Conservation (phyloP, 1,140 invertebrate species). For the Ruditapes philippinarum region DNA sequence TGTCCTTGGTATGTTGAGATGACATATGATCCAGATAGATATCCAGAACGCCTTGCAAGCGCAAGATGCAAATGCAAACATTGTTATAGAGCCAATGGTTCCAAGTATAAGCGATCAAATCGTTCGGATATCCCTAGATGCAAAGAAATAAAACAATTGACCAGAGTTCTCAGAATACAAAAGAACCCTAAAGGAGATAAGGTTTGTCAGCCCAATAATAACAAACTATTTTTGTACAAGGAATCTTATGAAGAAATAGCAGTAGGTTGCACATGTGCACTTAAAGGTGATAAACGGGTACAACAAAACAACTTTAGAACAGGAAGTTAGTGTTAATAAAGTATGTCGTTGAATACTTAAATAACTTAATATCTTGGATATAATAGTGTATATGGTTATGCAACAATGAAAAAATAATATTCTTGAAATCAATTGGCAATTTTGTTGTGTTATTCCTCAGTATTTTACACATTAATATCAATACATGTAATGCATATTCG, state of each 20-base stretch:
- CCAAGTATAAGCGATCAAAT: neutral
- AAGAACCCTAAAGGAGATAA: neutral
- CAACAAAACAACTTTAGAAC: neutral
- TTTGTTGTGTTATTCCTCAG: too few species aligned
- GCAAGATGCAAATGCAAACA: constrained; percentile 2
- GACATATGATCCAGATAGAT: constrained; percentile 11
- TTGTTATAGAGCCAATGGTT: constrained; percentile 4
- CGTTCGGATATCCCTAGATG: neutral
- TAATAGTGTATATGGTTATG: too few species aligned
- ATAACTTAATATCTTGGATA: too few species aligned
- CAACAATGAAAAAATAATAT: too few species aligned
- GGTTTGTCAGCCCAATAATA: neutral
- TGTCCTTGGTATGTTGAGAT: constrained; percentile 36
- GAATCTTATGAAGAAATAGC: neutral
- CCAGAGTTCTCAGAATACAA: neutral
- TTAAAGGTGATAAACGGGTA: neutral
- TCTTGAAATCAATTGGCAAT: too few species aligned
- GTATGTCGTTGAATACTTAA: too few species aligned
- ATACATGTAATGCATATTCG: too few species aligned
- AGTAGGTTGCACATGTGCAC: constrained; percentile 32
- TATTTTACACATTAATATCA: too few species aligned
- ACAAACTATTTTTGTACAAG: neutral
- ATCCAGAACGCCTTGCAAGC: neutral
- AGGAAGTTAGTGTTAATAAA: neutral
- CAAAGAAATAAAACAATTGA: neutral